Evolutionary conservation across 2,113 vertebrate species (phyloP).

Genomic region (Cheirogaleus medius): DNA sequence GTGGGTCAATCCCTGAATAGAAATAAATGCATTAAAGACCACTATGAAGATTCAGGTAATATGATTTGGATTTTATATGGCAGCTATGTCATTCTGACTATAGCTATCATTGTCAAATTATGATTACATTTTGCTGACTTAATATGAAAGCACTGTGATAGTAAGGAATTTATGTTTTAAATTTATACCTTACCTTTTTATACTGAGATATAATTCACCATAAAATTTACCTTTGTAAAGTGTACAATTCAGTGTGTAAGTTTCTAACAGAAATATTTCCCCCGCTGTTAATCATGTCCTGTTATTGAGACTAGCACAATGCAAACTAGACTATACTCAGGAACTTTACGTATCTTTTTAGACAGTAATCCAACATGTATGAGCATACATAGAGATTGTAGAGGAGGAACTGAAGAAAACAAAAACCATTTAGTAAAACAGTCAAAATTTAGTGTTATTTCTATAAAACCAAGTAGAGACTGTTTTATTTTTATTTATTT

Average conservation of each 20-base stretch:
- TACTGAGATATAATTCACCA: neutral
- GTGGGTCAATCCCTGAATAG: neutral
- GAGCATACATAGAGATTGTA: neutral
- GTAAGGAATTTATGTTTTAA: neutral
- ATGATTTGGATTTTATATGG: neutral
- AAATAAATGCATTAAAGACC: neutral
- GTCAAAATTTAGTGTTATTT: neutral
- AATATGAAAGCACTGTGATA: neutral
- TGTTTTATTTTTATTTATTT: too few relatives aligned
- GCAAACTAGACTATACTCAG: neutral
- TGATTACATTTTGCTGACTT: neutral
- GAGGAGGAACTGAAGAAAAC: neutral
- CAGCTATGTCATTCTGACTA: neutral
- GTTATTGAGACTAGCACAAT: neutral
- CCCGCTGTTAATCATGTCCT: too few relatives aligned
- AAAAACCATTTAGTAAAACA: neutral
- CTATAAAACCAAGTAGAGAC: neutral
- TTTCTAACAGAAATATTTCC: too few relatives aligned
- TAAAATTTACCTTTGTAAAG: neutral
- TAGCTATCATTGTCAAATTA: neutral
- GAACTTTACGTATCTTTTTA: neutral
- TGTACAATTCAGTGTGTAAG: neutral
- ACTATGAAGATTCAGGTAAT: neutral
- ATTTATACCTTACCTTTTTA: neutral
- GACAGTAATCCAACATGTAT: neutral